Evolutionary conservation across 1,140 invertebrate species (phyloP), one percentile per base, ranked within the genome.

Genomic region (Mesaphorura yosii): DNA sequence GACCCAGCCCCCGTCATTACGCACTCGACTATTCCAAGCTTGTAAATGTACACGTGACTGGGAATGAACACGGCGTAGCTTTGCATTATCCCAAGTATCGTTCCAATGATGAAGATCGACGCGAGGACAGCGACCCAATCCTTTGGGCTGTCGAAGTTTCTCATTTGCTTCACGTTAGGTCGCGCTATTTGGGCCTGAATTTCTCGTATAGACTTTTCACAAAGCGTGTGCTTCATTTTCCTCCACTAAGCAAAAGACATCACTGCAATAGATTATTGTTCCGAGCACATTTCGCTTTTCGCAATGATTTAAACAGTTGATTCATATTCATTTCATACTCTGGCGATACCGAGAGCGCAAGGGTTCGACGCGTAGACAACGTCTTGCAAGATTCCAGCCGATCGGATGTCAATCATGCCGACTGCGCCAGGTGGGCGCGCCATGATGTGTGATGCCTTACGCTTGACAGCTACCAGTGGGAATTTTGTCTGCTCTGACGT

Each of bases 341-440:
- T 40, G 0, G 4, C 14, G 3, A 29, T 34, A 20, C 26, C 39
- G 23, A 29, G 37, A 17, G 38, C 20, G 26, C 47, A 48, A 2
- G 40, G 38, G 29, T 54, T 34, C n/a, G 14, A 10, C 5, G 29
- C 26, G 22, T 23, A 31, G 4, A 20, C 19, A 12, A 39, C 3
- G 14, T 49, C 46, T 20, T 55, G 29, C 28, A 55, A 29, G 7
- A 48, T 22, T 45, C 40, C 29, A 31, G 40, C 25, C 1, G 48
- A 46, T 17, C 31, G 26, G 3, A 51, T 31, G 23, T 56, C 54
- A 3, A 46, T 19, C n/a, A 46, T 56, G 25, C 54, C 54, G 20
- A 19, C 19, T 15, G 28, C 22, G 12, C 48, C 48, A 22, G 54
- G 39, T 6, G 40, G 40, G 38, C 48, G 14, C 29, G 48, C 39